Evolutionary conservation across 1,140 invertebrate species (phyloP), one percentile per base, ranked within the genome.

Genomic region (Drosophila nikananu): DNA sequence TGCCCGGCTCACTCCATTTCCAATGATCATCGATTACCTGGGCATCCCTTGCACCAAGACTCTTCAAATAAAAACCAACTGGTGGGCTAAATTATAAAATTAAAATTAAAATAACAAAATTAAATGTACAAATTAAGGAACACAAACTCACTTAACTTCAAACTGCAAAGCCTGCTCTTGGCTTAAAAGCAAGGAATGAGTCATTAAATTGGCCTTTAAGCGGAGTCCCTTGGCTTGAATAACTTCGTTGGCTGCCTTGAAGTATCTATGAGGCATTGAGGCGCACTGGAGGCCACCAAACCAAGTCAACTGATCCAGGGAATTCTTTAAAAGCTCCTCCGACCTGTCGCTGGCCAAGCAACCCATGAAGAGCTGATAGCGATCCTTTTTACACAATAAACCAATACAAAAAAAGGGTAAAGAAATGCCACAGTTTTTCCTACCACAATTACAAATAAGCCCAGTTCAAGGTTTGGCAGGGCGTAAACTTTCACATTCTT

Each of bases 401-500:
- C 1, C 6, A 23, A 15, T 46, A 23, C 9, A 42, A 25, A 46
- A 37, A 12, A 19, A 19, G 2, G 0, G 4, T 12, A 37, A 13
- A 3, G 1, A 37, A 37, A 37, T 5, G 4, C 5, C 13, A 13
- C 13, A 5, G 5, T 12, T 25, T 25, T 19, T 71, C 78, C 42
- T 57, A 92, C 91, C 73, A 93, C 63, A 73, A 93, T 63, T 13
- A 92, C 17, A 75, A 87, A 93, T 9, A 92, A 48, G 25, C 81
- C 92, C 19, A 58, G 62, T 6, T 86, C 75, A 10, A 74, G 58
- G n/a, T 77, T 46, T 21, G 55, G 42, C 3, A 89, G 65, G 5
- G 61, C 48, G 37, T 74, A 89, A 9, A 67, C 62, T n/a, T 67
- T 44, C 1, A 87, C 25, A 61, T 84, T 55, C 15, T 25, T 25